Evolutionary conservation across 2,797 vertebrate genomes (phyloP), one percentile per base, ranked within the genome.

Genomic region (Gambelia wislizenii): DNA sequence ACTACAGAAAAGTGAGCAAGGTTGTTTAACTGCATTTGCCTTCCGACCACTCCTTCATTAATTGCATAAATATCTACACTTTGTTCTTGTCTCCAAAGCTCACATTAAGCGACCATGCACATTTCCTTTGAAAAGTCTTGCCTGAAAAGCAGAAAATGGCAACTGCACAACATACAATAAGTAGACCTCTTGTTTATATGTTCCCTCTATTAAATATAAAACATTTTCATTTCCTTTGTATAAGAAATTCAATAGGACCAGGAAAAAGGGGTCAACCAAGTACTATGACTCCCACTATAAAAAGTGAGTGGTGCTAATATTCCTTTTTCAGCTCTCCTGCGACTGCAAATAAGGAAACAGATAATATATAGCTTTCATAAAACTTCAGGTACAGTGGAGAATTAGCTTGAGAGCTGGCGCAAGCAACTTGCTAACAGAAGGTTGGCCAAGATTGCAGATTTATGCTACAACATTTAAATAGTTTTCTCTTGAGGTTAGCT

Each of bases 301-400:
- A 97, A 97, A 4, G 94, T 96, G 96, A 97, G 92, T 95, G 93
- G 96, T 93, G 95, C 92, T 96, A 96, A 97, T 96, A 96, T 96
- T 96, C 96, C 88, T 94, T 94, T 96, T 95, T 95, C 94, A 96
- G 94, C 92, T 95, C 96, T 96, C 90, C 10, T 92, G 95, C 91
- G 94, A 94, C 93, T 95, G 94, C 91, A 96, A 96, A 96, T 95
- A 96, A 96, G 92, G 94, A 96, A 97, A 96, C 91, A 97, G 96
- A 97, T 97, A 97, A 97, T 97, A 97, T 97, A 97, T 96, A 94
- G 96, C 96, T 97, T 97, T 97, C 96, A 97, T 97, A 97, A 97
- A 97, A 96, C 94, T 95, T 33, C 82, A 95, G 95, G 95, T 97
- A 97, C 95, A 91, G 93, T 95, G 82, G 95, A 94, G 95, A 97